Evolutionary conservation across 2,888 invertebrate species (phyloP), one percentile per base, ranked within the genome.

Genomic region (Drosophila prolongata): DNA sequence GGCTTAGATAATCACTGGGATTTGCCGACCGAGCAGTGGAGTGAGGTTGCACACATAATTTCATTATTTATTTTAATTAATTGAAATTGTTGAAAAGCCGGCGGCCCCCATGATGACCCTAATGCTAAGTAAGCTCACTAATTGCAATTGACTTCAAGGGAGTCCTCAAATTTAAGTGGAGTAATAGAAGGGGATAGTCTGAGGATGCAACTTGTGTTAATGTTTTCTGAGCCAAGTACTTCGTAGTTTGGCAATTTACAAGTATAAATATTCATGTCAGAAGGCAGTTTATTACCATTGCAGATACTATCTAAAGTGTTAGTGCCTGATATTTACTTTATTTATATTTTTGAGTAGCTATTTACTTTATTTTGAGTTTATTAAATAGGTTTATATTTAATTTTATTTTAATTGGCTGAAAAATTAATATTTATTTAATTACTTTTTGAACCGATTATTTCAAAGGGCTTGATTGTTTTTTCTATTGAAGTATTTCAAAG

Each of bases 61-160:
- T 62, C 77, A 83, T 80, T 83, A 86, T 79, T 78, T 78, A 79
- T 86, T 86, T 83, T 74, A 83, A 86, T 86, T 86, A 83, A 86
- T 83, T 83, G 75, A 77, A 86, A 80, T 68, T 78, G 71, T 61
- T 79, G 47, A 60, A 77, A 75, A 55, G 71, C 75, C 61, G 30
- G 24, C 13, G 64, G 43, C 52, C 27, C 37, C 50, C 50, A n/a
- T 46, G 68, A 59, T 80, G 80, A 82, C 78, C 83, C 72, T 64
- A 78, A 77, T 78, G 75, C 64, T 44, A 43, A 44, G 55, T 49
- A 40, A 56, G 65, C 52, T 62, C 38, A 38, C 71, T 82, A 82
- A 82, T 85, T 79, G 75, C 81, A 76, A 65, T 58, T 38, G 60
- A 67, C 67, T 54, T 49, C 27, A 16, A 53, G 37, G 27, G 19